A percentile compares a stretch with the other conserved stretches of the same genome.
phyloP scores from a whole-genome alignment of 1,140 invertebrate genomes.

The Pogonus chalceus region DNA sequence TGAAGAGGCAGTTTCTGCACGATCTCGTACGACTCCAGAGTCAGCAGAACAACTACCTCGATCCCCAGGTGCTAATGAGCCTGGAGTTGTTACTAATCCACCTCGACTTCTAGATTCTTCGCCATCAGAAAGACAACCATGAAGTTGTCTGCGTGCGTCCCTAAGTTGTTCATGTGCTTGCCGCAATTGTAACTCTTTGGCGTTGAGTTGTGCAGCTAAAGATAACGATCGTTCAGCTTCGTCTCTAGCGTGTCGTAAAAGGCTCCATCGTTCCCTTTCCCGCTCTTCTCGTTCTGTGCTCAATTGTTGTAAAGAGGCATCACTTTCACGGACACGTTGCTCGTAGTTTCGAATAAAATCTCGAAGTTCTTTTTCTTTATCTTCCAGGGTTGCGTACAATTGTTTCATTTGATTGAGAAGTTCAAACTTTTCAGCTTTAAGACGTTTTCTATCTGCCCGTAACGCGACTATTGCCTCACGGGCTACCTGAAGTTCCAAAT shows the following conservation, averaged over 20 bases:
- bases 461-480: slow-evolving; percentile 50
- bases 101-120: slow-evolving; percentile 38
- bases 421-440: slow-evolving; percentile 91
- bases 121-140: slow-evolving; percentile 63
- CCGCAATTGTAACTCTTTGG: slow-evolving; percentile 72
- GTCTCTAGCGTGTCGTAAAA: slow-evolving; percentile 77
- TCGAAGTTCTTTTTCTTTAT: slow-evolving; percentile 84
- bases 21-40: slow-evolving; percentile 72
- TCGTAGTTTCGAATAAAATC: slow-evolving; percentile 93
- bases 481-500: slow-evolving; percentile 48
- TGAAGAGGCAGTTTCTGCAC: slow-evolving; percentile 62
- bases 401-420: slow-evolving; percentile 91
- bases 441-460: slow-evolving; percentile 78
- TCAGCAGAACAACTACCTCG: slow-evolving; percentile 79
- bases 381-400: slow-evolving; percentile 83
- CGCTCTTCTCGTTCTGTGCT: slow-evolving; percentile 69
- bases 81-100: slow-evolving; percentile 1
- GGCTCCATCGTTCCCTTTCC: slow-evolving; percentile 78
- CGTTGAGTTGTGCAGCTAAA: slow-evolving; percentile 74
- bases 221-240: slow-evolving; percentile 79
- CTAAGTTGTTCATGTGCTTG: slow-evolving; percentile 73
- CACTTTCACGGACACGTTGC: slow-evolving; percentile 67
- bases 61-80: slow-evolving; percentile 45
- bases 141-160: slow-evolving; percentile 61
- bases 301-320: slow-evolving; percentile 58